Evolutionary conservation across 2,888 invertebrate species (phyloP), one percentile per base, ranked within the genome.

Genomic region (Ligdia adustata): DNA sequence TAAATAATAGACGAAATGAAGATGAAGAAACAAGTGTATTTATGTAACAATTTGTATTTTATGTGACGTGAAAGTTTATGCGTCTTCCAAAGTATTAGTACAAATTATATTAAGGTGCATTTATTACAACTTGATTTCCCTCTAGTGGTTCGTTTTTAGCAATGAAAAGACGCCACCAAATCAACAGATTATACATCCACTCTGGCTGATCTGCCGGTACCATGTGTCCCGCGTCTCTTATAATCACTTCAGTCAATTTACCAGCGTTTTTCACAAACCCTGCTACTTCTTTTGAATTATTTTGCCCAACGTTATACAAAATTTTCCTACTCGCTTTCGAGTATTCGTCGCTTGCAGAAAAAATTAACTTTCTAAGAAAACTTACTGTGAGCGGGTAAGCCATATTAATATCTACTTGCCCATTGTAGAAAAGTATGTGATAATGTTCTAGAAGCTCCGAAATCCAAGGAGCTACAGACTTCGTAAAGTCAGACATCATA

Each of bases 321-420:
- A 6, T 4, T 7, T 22, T 7, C 7, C 22, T 4, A 3, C 7
- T 7, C 4, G 22, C 22, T 22, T 22, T 22, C 4, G 3, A 4
- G n/a, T 22, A 22, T n/a, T 22, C 22, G 6, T 22, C 22, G n/a
- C 22, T 4, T 7, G 6, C 22, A 4, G 22, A 22, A 4, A 4
- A 22, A 2, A n/a, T 4, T 7, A 22, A 7, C n/a, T 22, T 7
- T 7, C 22, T 6, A 3, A 22, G 11, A 9, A 18, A 31, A 9
- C 20, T 24, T 4, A 9, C 31, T 1, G 39, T 40, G 9, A 33
- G 11, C 11, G 16, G 15, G 11, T 35, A 40, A 1, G 46, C 33
- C 3, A 40, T 35, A 0, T 26, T 13, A 0, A 40, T 11, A 9
- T 40, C 46, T 3, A 40, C 7, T 12, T 35, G 34, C 2, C 46